Base-by-base conservation (phyloP, 2,113 vertebrate species). In the Pao palembangensis region DNA sequence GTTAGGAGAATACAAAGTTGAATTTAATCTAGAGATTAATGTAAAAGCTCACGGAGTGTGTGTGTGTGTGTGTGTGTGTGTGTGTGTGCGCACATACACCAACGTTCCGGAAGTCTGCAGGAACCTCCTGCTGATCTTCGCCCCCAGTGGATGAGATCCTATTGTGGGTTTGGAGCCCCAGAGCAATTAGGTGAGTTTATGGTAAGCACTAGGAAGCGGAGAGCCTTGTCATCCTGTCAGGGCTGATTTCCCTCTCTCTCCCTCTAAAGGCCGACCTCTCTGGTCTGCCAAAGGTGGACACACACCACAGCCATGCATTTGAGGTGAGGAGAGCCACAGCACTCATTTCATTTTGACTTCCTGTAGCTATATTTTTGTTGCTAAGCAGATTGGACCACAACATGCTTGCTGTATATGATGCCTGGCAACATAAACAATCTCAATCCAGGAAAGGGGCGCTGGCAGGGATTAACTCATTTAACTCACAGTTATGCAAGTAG, bases 121-220 rank as follows among this genome's bases (percentile, higher is more conserved):
- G 69, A 75, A 77, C 59, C 74, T 82, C 85, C 82, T 47, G 59
- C 79, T 66, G 78, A 66, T 82, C 34, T 54, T 12, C 73, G 64
- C 73, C 80, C 82, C 62, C 83, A 73, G 78, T 66, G n/a, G 82
- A 88, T 81, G 80, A 81, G 47, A 55, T 85, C 67, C 86, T 88
- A 80, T 85, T 88, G 81, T 86, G 85, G 84, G 85, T 90, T 82
- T 73, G 76, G 73, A 77, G 77, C 74, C 71, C 64, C 83, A 57
- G 53, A 79, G 85, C 85, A 90, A 90, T 90, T 87, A 90, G 81
- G 87, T 87, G 84, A 88, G 87, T 88, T 88, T 82, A 86, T 83
- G 86, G 84, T 85, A 78, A 85, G 84, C 72, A 58, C 70, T 83
- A 80, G 84, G 73, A 78, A 78, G 78, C 80, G 42, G 81, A 86